Evolutionary conservation across 2,888 invertebrate species (phyloP).

Genomic region (Limnephilus rhombicus): DNA sequence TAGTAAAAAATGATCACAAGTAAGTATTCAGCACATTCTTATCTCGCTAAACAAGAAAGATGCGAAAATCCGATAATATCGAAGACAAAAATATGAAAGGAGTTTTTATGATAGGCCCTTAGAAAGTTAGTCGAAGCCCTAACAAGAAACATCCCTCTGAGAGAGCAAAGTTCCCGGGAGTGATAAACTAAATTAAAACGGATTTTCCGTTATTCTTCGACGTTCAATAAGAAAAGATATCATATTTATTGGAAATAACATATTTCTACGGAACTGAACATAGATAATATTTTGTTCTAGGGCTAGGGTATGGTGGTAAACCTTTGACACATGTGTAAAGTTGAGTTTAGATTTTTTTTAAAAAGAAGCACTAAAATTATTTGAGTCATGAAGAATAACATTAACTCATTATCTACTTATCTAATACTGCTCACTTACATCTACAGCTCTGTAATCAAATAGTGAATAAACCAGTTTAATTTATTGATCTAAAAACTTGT

Average conservation of each 20-base stretch:
- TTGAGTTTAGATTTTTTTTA: background rate
- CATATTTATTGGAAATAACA: background rate
- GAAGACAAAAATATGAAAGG: constrained; percentile 13
- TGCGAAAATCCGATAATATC: background rate
- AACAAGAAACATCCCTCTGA: background rate
- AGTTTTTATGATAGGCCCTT: constrained; percentile 30
- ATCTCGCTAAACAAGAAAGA: background rate
- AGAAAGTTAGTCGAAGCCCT: constrained; percentile 10
- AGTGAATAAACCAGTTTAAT: too few relatives aligned
- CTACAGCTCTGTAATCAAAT: too few relatives aligned
- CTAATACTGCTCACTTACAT: too few relatives aligned
- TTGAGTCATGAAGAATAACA: too few relatives aligned
- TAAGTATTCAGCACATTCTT: background rate
- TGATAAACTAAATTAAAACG: constrained; percentile 48
- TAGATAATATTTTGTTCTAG: background rate
- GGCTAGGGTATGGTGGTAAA: background rate
- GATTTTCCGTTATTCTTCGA: constrained; percentile 22
- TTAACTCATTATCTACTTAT: too few relatives aligned
- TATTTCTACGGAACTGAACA: background rate
- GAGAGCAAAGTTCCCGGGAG: constrained; percentile 13
- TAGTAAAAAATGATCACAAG: background rate
- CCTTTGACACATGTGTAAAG: background rate
- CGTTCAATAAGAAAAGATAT: constrained; percentile 19
- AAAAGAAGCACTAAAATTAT: too few relatives aligned
- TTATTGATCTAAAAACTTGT: too few relatives aligned